Evolutionary conservation across 2,888 invertebrate genomes (phyloP), one percentile per base, ranked within the genome.

Genomic region (Mythimna pallens): DNA sequence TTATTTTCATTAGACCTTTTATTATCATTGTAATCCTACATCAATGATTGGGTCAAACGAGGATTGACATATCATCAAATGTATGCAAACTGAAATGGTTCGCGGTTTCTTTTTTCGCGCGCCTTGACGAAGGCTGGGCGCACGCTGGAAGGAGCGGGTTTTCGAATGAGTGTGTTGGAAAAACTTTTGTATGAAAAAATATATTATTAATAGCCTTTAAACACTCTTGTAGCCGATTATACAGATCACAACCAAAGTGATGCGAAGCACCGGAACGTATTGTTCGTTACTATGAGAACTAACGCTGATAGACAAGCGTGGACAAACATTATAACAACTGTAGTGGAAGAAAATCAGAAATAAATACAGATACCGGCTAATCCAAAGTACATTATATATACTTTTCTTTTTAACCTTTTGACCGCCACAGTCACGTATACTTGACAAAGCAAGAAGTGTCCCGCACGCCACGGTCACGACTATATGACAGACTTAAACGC

Each of bases 231-330:
- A 61, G 43, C 59, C 58, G 76, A 59, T 50, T 76, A 61, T 75
- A 75, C 69, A 12, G 70, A 70, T 59, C 79, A 84, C 74, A 84
- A 86, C 79, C 87, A 54, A 84, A 58, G 22, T 69, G 72, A 61
- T 65, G 73, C 30, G 57, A 58, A 86, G 76, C 84, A 77, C 85
- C 82, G 63, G 47, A 43, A 71, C 55, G 64, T 64, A 70, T 70
- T 65, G 65, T 59, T 59, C 52, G 40, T 67, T 25, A 22, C 20
- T 54, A 50, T 40, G 74, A 55, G 6, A 55, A 67, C 30, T 22
- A 67, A 61, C 40, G 14, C 67, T 43, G 34, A 22, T 30, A 20
- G 34, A 58, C 54, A 50, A 67, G 55, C 59, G 12, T 2, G 22
- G 12, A 63, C 17, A 22, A 55, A 36, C 36, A 36, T 8, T 22